phyloP scores from a whole-genome alignment of 2,797 vertebrate species.

The Rousettus madagascariensis region DNA sequence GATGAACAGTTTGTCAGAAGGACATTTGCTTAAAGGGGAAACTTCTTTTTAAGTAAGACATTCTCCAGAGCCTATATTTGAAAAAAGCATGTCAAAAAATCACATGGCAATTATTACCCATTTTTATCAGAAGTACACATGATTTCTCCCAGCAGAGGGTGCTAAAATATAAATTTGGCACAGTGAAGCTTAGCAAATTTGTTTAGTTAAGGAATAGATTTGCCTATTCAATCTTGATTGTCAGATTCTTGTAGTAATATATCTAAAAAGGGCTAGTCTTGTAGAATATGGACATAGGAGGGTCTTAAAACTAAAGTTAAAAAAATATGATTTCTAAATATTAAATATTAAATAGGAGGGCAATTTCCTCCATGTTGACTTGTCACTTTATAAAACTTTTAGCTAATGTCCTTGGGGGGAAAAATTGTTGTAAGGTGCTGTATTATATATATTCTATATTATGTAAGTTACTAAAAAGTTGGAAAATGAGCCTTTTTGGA shows the following conservation, averaged over 20 bases:
- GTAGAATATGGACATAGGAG: neutral
- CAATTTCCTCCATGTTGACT: neutral
- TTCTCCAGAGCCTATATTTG: neutral
- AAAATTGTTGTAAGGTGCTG: neutral
- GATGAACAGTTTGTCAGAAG: neutral
- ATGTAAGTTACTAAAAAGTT: neutral
- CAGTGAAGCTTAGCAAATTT: neutral
- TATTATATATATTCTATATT: neutral
- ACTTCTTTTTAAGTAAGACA: neutral
- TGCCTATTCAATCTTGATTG: neutral
- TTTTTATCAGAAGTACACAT: neutral
- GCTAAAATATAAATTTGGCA: constrained; percentile 37
- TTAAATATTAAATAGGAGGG: neutral
- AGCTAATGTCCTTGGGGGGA: neutral
- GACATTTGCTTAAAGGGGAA: neutral
- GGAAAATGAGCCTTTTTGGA: neutral
- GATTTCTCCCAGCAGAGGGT: constrained; percentile 57
- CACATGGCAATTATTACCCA: neutral
- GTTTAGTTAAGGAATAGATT: neutral
- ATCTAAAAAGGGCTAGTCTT: neutral
- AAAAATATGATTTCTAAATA: neutral
- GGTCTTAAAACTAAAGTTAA: neutral
- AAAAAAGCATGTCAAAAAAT: constrained; percentile 15
- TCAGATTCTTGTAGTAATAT: neutral
- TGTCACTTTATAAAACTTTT: neutral